phyloP scores from a whole-genome alignment of 2,113 vertebrate species.

The Pardalotus punctatus region DNA sequence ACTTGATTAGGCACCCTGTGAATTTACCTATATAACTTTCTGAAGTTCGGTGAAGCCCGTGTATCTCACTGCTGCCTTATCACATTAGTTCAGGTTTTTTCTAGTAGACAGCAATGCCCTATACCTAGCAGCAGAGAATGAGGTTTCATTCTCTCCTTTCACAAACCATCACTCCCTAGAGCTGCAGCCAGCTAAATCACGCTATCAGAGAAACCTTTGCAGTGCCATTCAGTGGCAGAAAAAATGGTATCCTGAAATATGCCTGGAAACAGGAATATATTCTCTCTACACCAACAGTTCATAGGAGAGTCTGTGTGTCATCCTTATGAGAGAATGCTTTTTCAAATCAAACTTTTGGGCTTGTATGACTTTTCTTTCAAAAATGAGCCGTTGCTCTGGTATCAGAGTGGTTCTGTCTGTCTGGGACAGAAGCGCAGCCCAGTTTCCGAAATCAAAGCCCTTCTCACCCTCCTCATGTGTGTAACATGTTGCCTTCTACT shows the following conservation, averaged over 20 bases:
- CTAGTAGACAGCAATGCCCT: background rate
- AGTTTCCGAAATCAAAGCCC: background rate
- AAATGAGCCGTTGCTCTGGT: background rate
- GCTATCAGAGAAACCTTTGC: background rate
- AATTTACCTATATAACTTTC: background rate
- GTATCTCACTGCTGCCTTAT: conserved; percentile 20
- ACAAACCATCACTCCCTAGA: background rate
- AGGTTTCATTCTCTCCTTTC: conserved; percentile 1
- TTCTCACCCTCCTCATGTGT: background rate
- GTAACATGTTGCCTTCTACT: background rate
- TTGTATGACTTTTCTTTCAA: background rate
- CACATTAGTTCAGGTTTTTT: conserved; percentile 1
- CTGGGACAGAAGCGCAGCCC: background rate
- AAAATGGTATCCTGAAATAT: background rate
- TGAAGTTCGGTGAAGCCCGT: background rate
- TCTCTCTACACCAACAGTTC: background rate
- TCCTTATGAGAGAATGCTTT: background rate
- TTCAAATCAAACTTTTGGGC: background rate
- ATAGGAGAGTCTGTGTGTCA: background rate
- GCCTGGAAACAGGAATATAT: background rate
- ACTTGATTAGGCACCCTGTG: background rate
- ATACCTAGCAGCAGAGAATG: background rate
- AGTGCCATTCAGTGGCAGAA: background rate
- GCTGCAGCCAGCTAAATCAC: background rate
- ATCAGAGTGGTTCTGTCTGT: background rate